Conservation (phyloP, 2,113 vertebrate species). For the Psilopsiagon aymara region DNA sequence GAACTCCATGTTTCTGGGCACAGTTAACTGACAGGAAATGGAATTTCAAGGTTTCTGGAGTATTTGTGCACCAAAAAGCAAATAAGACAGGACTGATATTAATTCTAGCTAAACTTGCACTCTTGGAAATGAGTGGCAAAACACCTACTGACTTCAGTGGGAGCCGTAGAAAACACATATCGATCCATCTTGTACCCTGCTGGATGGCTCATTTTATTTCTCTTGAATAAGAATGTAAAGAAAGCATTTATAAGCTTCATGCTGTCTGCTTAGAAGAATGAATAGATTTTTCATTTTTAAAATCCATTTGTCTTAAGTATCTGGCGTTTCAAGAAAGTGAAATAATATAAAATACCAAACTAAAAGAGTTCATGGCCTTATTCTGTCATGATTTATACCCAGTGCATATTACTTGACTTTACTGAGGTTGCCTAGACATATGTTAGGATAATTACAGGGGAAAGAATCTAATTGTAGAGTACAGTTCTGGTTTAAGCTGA, state of each 20-base stretch:
- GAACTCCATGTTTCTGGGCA: not conserved
- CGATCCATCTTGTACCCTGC: not conserved
- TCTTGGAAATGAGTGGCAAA: not conserved
- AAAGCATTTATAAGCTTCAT: not conserved
- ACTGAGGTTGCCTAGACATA: not conserved
- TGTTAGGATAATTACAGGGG: conserved; percentile 22
- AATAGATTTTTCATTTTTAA: conserved; percentile 38
- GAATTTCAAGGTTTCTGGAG: not conserved
- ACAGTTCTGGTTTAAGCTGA: conserved; percentile 9
- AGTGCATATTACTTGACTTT: not conserved
- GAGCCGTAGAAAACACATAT: not conserved
- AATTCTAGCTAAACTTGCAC: not conserved
- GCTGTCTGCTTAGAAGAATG: not conserved
- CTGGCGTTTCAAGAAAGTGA: not conserved
- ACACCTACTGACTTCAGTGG: not conserved
- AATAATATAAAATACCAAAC: not conserved
- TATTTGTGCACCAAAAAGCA: not conserved
- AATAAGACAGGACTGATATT: not conserved
- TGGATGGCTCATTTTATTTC: not conserved
- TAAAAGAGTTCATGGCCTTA: conserved; percentile 3
- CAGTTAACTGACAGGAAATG: not conserved
- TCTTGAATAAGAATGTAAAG: not conserved
- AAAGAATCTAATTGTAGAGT: conserved; percentile 6
- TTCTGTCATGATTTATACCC: conserved; percentile 22
- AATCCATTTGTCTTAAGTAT: not conserved